A percentile compares a stretch with the other conserved stretches of the same genome.
Conservation (phyloP, 2,113 vertebrate species). For the Sardina pilchardus region DNA sequence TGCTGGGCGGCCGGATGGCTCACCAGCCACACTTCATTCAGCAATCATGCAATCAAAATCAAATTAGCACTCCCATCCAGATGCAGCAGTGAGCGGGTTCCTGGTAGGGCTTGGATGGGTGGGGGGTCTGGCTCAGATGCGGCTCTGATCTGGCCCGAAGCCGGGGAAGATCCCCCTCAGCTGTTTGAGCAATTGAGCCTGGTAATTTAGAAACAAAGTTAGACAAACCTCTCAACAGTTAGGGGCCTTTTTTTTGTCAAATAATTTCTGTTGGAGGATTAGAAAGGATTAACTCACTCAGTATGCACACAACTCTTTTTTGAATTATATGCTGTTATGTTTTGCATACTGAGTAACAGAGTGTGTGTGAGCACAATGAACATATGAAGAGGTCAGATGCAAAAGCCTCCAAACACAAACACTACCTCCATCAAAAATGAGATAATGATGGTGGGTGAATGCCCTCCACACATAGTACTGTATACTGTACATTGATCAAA, state of each 20-base stretch:
- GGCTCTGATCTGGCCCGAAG: neutral
- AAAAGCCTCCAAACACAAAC: too few relatives aligned
- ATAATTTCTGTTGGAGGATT: neutral
- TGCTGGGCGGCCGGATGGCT: neutral
- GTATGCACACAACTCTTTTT: neutral
- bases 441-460: too few relatives aligned
- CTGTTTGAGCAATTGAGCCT: neutral
- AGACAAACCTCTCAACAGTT: neutral
- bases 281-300: neutral
- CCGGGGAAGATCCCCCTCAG: too few relatives aligned
- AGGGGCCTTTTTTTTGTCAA: neutral
- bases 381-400: neutral
- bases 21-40: neutral
- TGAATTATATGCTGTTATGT: neutral
- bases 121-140: neutral
- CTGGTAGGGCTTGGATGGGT: too few relatives aligned
- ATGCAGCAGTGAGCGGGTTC: too few relatives aligned
- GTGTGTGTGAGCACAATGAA: neutral
- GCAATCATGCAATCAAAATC: constrained; percentile 5
- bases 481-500: too few relatives aligned
- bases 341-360: neutral
- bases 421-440: too few relatives aligned
- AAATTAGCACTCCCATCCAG: neutral
- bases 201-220: neutral
- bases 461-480: too few relatives aligned